Conservation (phyloP, 2,888 invertebrate genomes). For the Balanococcus diminutus region DNA sequence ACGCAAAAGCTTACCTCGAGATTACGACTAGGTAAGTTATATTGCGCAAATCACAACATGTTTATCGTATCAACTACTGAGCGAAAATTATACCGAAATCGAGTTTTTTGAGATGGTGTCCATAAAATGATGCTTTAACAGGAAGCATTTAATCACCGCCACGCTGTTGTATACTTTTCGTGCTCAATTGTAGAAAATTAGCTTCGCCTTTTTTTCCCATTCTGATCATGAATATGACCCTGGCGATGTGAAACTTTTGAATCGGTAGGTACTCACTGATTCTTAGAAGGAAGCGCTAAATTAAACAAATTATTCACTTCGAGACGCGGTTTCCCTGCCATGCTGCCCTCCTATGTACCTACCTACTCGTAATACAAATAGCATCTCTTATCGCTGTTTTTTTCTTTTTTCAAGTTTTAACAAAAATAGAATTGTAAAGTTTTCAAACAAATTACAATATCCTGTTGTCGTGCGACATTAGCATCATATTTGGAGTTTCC, state of each 20-base stretch:
- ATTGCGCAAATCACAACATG: slow-evolving; percentile 37
- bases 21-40: background rate
- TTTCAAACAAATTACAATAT: slow-evolving; percentile 24
- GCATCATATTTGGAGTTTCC: background rate
- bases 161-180: slow-evolving; percentile 7
- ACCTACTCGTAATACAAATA: background rate
- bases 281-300: slow-evolving; percentile 26
- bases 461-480: background rate
- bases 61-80: slow-evolving; percentile 6
- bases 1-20: slow-evolving; percentile 4
- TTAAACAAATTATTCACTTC: background rate
- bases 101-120: background rate
- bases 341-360: too few relatives aligned
- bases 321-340: background rate
- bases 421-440: background rate
- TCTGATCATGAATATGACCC: slow-evolving; percentile 27
- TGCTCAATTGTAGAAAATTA: slow-evolving; percentile 36
- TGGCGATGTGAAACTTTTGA: slow-evolving; percentile 38
- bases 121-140: background rate
- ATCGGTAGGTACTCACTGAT: background rate
- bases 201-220: slow-evolving; percentile 26
- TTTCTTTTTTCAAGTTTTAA: background rate
- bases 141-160: slow-evolving; percentile 27
- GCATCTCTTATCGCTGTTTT: background rate
- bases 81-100: background rate